Conservation (phyloP, 2,113 vertebrate species). For the Callithrix jacchus region DNA sequence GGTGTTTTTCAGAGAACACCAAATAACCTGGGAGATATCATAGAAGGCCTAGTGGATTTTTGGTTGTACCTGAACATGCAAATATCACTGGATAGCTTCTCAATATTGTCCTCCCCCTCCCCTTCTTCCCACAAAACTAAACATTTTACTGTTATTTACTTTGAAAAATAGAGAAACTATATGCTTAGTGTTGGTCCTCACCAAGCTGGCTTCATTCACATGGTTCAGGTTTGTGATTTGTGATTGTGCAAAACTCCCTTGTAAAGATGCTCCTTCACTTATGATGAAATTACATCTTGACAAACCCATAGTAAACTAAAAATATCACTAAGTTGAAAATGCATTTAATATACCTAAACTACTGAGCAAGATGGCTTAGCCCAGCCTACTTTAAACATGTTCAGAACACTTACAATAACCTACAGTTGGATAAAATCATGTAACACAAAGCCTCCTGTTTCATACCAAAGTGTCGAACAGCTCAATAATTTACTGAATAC, state of each 20-base stretch:
- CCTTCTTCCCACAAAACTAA: constrained; percentile 11
- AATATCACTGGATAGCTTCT: not conserved
- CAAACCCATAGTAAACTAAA: not conserved
- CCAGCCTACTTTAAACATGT: not conserved
- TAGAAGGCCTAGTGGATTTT: constrained; percentile 17
- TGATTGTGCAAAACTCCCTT: constrained; percentile 42
- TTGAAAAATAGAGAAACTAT: constrained; percentile 36
- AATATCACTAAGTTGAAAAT: not conserved
- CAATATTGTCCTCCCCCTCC: not conserved
- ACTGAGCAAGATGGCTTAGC: not conserved
- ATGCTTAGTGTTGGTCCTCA: not conserved
- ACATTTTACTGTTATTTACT: constrained; percentile 41
- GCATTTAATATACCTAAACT: not conserved
- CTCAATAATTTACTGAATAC: not conserved
- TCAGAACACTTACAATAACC: not conserved
- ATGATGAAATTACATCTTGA: not conserved
- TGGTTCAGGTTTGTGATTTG: not conserved
- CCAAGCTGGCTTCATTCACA: not conserved
- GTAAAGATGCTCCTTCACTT: not conserved
- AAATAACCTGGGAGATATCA: not conserved
- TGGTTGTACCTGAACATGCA: constrained; percentile 37
- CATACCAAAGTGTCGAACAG: not conserved
- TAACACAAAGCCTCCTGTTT: not conserved
- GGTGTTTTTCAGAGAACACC: constrained; percentile 46
- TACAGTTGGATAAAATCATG: not conserved